Percentiles rank a stretch among this genome's conserved stretches.
phyloP scores from a whole-genome alignment of 2,113 vertebrate species.

The Scomber japonicus region DNA sequence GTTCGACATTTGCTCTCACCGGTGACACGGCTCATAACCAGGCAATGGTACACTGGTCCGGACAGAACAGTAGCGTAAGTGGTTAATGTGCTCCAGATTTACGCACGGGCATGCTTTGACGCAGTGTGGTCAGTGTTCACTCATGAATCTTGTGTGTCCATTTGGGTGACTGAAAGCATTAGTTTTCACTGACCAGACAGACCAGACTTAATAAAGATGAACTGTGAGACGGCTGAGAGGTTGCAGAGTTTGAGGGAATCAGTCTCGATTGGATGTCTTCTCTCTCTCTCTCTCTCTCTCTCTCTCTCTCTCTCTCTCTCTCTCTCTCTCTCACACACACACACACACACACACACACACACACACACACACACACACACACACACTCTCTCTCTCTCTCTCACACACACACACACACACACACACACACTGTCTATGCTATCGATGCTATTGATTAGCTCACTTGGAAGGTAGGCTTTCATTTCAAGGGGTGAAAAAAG shows the following conservation, averaged over 20 bases:
- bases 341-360: neutral
- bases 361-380: too few relatives aligned
- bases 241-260: constrained; percentile 29
- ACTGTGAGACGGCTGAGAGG: constrained; percentile 26
- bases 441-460: constrained; percentile 30
- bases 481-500: neutral
- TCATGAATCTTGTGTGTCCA: neutral
- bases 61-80: constrained; percentile 94
- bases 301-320: neutral
- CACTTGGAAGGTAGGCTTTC: constrained; percentile 25
- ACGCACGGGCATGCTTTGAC: constrained; percentile 72
- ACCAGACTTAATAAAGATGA: constrained; percentile 2
- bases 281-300: neutral
- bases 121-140: constrained; percentile 67
- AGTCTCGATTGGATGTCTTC: constrained; percentile 4
- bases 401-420: neutral
- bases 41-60: constrained; percentile 92
- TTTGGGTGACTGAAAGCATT: constrained; percentile 13
- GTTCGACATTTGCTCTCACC: constrained; percentile 88
- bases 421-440: neutral
- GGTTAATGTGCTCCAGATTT: constrained; percentile 51
- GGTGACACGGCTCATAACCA: constrained; percentile 89
- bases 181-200: neutral
- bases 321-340: neutral
- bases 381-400: too few relatives aligned